phyloP scores from a whole-genome alignment of 2,113 vertebrate genomes.

The Numenius arquata region DNA sequence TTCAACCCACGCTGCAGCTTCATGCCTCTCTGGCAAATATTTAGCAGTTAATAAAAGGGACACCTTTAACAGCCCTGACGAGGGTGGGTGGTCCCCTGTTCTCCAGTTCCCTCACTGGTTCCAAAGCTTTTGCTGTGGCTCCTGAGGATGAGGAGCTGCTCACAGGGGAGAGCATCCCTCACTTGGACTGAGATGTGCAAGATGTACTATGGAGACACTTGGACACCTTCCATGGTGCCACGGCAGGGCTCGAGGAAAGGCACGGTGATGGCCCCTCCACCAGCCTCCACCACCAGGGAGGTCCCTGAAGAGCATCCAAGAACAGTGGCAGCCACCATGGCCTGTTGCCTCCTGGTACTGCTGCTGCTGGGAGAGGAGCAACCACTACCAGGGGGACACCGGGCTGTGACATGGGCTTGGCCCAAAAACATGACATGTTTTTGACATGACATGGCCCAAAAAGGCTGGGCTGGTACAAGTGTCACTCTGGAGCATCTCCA shows the following conservation, averaged over 20 bases:
- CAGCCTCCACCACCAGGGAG: rapidly evolving
- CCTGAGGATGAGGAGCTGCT: background rate
- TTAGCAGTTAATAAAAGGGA: background rate
- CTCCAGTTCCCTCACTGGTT: rapidly evolving
- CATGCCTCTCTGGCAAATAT: background rate
- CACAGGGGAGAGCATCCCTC: background rate
- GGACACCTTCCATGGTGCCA: rapidly evolving
- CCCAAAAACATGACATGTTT: too few species aligned
- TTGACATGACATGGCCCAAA: too few species aligned
- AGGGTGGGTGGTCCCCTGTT: rapidly evolving
- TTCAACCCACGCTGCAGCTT: background rate
- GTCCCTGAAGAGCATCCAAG: background rate
- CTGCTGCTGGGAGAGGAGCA: rapidly evolving
- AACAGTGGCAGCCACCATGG: background rate
- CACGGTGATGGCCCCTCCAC: rapidly evolving
- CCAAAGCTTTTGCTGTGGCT: background rate
- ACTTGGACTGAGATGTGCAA: too few species aligned
- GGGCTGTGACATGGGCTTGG: background rate
- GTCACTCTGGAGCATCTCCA: background rate
- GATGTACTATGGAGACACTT: background rate
- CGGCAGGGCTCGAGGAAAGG: background rate
- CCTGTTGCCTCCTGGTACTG: background rate
- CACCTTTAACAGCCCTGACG: background rate
- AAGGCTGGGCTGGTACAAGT: background rate
- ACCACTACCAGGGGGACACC: too few species aligned